phyloP scores from a whole-genome alignment of 2,797 vertebrate species.

The Myoxocephalus aenaeus region DNA sequence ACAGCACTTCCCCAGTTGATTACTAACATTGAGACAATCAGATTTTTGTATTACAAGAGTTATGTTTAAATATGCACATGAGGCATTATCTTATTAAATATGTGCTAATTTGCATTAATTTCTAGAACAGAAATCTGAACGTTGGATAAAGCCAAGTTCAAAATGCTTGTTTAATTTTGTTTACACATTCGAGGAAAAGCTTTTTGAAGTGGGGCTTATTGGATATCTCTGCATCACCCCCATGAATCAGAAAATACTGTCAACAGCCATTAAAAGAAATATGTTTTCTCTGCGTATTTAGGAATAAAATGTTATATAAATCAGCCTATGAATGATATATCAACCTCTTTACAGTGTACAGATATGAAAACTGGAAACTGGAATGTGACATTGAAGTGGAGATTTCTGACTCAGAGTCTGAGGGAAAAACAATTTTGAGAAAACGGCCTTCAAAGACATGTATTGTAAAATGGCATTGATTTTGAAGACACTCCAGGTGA shows the following conservation, averaged over 20 bases:
- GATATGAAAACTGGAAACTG: background rate
- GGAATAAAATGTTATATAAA: background rate
- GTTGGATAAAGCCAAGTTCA: background rate
- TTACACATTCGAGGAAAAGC: background rate
- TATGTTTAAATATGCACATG: background rate
- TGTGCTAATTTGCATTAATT: background rate
- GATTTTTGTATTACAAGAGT: background rate
- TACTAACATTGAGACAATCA: background rate
- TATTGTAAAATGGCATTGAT: background rate
- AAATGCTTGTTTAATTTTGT: background rate
- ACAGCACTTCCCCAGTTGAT: background rate
- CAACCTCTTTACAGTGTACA: background rate
- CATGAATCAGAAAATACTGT: background rate
- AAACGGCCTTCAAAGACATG: background rate
- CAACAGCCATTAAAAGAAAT: background rate
- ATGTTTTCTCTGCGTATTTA: background rate
- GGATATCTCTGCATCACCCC: background rate
- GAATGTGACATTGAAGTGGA: background rate
- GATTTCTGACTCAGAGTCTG: background rate
- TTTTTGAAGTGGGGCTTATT: background rate
- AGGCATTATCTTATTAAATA: background rate
- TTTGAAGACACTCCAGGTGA: background rate
- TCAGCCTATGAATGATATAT: background rate
- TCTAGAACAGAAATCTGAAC: background rate
- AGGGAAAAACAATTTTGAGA: background rate